These are phyloP conservation scores for Mycteria americana DNA, from an alignment of 2,797 vertebrate species.

Conservation along the genomic window DNA sequence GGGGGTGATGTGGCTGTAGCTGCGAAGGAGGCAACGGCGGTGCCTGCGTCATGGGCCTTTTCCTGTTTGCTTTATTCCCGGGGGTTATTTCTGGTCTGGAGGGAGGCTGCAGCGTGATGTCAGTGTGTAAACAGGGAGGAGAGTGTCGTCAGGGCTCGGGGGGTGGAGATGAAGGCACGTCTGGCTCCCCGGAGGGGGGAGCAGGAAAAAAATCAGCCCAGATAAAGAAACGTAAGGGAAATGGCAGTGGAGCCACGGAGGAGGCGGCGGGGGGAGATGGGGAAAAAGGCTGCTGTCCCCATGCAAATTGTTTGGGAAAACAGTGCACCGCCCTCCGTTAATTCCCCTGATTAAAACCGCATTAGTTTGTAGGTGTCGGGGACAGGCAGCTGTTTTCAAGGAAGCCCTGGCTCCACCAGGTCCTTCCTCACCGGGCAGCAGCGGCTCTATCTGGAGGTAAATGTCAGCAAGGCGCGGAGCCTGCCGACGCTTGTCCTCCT, in stretches of 20 bases:
- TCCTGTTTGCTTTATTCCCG: conserved; percentile 66
- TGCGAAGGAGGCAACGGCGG: neutral
- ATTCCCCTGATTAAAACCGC: conserved; percentile 78
- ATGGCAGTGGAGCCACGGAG: conserved; percentile 39
- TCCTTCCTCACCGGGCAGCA: conserved; percentile 73
- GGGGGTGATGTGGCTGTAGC: neutral
- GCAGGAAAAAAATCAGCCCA: neutral
- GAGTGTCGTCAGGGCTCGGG: conserved; percentile 42
- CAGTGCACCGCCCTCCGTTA: conserved; percentile 58
- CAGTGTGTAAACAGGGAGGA: conserved; percentile 78
- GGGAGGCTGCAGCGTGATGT: conserved; percentile 69
- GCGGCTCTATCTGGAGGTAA: conserved; percentile 74
- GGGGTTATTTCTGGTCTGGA: conserved; percentile 62
- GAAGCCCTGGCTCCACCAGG: conserved; percentile 85
- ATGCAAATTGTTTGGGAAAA: conserved; percentile 63
- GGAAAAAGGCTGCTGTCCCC: conserved; percentile 11
- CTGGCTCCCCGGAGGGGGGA: neutral
- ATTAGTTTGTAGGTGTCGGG: conserved; percentile 81
- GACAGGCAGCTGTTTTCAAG: conserved; percentile 80
- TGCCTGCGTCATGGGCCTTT: neutral
- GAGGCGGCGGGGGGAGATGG: neutral
- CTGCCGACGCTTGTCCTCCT: conserved; percentile 86
- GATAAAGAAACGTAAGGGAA: conserved; percentile 66
- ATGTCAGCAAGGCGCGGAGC: conserved; percentile 73
- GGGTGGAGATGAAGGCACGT: conserved; percentile 57